A percentile compares a stretch with the other conserved stretches of the same genome.
Evolutionary conservation across 1,140 invertebrate species (phyloP).

Genomic region (Drosophila tropicalis): DNA sequence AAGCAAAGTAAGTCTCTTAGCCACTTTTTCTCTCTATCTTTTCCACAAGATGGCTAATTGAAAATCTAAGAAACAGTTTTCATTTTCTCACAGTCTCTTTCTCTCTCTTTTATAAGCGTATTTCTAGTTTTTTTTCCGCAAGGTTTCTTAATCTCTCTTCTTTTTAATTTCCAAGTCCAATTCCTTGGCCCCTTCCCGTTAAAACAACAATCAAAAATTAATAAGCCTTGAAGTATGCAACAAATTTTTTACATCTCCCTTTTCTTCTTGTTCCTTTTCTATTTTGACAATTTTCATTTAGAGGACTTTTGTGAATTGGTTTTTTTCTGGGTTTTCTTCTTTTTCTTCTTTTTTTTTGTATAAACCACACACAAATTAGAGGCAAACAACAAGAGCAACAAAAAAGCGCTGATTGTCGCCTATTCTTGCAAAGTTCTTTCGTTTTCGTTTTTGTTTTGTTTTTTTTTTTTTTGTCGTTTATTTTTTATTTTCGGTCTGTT

Average conservation of each 20-base stretch:
- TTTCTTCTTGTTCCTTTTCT: neutral
- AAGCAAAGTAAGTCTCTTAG: neutral
- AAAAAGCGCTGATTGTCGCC: slow-evolving; percentile 74
- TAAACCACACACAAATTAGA: slow-evolving; percentile 77
- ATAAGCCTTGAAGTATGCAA: slow-evolving; percentile 60
- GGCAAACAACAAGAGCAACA: slow-evolving; percentile 59
- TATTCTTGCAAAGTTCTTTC: slow-evolving; percentile 64
- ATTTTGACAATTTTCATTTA: slow-evolving; percentile 49
- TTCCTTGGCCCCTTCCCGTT: neutral
- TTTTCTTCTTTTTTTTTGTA: slow-evolving; percentile 45
- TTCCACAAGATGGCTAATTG: neutral
- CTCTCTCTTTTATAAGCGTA: no score
- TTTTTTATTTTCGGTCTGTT: slow-evolving; percentile 15
- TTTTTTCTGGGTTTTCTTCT: neutral
- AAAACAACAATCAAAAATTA: slow-evolving; percentile 62
- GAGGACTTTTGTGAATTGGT: slow-evolving; percentile 29
- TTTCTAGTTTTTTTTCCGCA: neutral
- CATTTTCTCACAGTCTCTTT: neutral
- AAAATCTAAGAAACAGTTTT: neutral
- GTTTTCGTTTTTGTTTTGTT: neutral
- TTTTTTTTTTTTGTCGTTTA: slow-evolving; percentile 31
- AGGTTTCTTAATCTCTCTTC: neutral
- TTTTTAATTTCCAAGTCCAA: neutral
- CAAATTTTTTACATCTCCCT: slow-evolving; percentile 45
- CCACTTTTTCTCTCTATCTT: neutral